These are phyloP conservation scores for Gastrophryne carolinensis DNA, from an alignment of 2,797 vertebrate species.

Conservation along the genomic window DNA sequence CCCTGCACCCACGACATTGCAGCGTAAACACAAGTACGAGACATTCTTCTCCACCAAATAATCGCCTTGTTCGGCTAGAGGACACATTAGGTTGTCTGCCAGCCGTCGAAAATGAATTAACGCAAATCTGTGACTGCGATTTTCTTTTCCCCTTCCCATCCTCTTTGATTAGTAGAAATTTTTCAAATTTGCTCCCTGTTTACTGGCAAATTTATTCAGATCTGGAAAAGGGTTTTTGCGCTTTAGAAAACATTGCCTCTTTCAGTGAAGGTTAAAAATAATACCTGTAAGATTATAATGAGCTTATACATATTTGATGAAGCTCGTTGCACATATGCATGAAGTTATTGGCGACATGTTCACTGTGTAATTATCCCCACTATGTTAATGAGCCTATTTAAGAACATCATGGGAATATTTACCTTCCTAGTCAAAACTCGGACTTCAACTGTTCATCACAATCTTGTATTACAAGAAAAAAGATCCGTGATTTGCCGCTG, in stretches of 20 bases:
- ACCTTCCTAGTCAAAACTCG: conserved; percentile 49
- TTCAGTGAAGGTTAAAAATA: conserved; percentile 53
- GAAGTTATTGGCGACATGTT: conserved; percentile 51
- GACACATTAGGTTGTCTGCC: conserved; percentile 25
- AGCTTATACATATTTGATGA: conserved; percentile 54
- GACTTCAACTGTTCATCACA: conserved; percentile 46
- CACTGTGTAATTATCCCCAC: conserved; percentile 47
- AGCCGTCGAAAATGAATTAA: conserved; percentile 24
- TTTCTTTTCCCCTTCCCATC: conserved; percentile 23
- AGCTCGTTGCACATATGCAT: conserved; percentile 52
- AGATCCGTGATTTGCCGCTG: conserved; percentile 11
- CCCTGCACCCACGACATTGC: too few relatives aligned
- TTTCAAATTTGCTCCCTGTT: conserved; percentile 43
- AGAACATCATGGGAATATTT: conserved; percentile 52
- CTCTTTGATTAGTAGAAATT: conserved; percentile 47
- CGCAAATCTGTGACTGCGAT: conserved; percentile 24
- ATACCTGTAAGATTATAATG: conserved; percentile 54
- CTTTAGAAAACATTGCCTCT: conserved; percentile 51
- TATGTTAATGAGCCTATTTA: conserved; percentile 53
- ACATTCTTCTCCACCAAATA: too few relatives aligned
- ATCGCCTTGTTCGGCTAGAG: conserved; percentile 30
- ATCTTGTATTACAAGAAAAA: conserved; percentile 34
- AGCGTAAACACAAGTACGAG: too few relatives aligned
- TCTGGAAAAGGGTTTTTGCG: conserved; percentile 46
- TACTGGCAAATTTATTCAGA: conserved; percentile 51